Base-by-base conservation (phyloP, 2,797 vertebrate genomes). In the Decapterus maruadsi region DNA sequence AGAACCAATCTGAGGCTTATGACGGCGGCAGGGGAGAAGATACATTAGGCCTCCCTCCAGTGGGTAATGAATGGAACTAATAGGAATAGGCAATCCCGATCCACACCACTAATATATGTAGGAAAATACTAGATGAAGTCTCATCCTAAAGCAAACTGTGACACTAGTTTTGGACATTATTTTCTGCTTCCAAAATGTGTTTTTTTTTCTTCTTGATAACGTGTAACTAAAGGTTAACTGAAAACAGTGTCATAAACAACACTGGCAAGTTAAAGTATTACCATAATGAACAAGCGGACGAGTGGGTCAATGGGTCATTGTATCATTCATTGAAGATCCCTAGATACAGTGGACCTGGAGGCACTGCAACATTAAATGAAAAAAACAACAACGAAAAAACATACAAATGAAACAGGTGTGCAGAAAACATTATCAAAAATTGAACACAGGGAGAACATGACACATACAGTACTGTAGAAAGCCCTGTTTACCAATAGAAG, bases 61-160 rank as follows among this genome's bases (percentile, higher is more conserved):
- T 87, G 91, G 85, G 89, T 94, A 94, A 94, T 93, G 93, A 92
- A 93, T 91, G 91, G 93, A 93, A 94, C 92, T 93, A 94, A 94
- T 93, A 91, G 92, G 88, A 91, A 94, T 68, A 87, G 84, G 89
- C 87, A 86, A 90, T 89, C 89, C 85, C 26, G 29, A 81, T 75
- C 86, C 82, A 84, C 75, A 83, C 65, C 68, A 68, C 87, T 91
- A 91, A 93, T 89, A 91, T 84, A 90, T 91, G 90, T 89, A 81
- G 77, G 81, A 86, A 82, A 89, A 89, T 84, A 82, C 84, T 69
- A 8, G 50, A 87, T 71, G 68, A 72, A 66, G 70, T 46, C 65
- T 60, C 77, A 78, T 78, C 34, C 57, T 42, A 31, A 68, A 68
- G 26, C 68, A 57, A n/a, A 54, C 46, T 54, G 71, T 40, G 63